Evolutionary conservation across 2,888 invertebrate genomes (phyloP).

Genomic region (Drosophila recens): DNA sequence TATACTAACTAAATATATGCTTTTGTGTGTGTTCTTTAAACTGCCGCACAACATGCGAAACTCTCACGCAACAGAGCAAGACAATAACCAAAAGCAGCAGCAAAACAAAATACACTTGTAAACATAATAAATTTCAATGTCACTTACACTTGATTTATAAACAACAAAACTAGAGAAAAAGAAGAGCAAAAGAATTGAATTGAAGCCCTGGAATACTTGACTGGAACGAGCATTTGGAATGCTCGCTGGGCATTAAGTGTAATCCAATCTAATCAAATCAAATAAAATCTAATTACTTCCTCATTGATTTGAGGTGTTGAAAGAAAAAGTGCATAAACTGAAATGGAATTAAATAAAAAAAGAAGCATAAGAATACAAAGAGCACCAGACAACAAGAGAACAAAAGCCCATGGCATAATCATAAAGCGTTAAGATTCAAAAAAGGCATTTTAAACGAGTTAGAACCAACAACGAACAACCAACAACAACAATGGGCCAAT

Average conservation of each 20-base stretch:
- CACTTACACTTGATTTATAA: slow-evolving; percentile 80
- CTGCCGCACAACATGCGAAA: slow-evolving; percentile 68
- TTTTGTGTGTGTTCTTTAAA: slow-evolving; percentile 36
- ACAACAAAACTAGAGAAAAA: slow-evolving; percentile 17
- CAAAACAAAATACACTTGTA: slow-evolving; percentile 23
- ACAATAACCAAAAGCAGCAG: slow-evolving; percentile 41
- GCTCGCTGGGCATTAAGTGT: slow-evolving; percentile 16
- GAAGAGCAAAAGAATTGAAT: slow-evolving; percentile 10
- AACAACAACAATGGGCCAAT: slow-evolving; percentile 48
- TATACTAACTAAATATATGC: slow-evolving; percentile 6
- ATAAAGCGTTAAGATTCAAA: slow-evolving; percentile 56
- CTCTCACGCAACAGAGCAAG: slow-evolving; percentile 78
- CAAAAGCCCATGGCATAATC: slow-evolving; percentile 47
- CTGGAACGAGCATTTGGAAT: slow-evolving; percentile 5
- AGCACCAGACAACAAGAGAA: slow-evolving; percentile 21
- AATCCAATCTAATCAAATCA: slow-evolving; percentile 39
- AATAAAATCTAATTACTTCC: slow-evolving; percentile 74
- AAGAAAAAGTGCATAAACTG: slow-evolving; percentile 56
- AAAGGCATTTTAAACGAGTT: slow-evolving; percentile 45
- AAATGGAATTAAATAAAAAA: slow-evolving; percentile 29
- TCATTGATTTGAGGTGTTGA: slow-evolving; percentile 67
- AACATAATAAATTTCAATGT: slow-evolving; percentile 78
- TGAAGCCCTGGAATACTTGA: neutral
- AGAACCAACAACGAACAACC: slow-evolving; percentile 20
- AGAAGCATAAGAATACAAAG: slow-evolving; percentile 16